These are phyloP conservation scores for Pteria penguin DNA, from an alignment of 2,888 invertebrate genomes.

Conservation along the genomic window DNA sequence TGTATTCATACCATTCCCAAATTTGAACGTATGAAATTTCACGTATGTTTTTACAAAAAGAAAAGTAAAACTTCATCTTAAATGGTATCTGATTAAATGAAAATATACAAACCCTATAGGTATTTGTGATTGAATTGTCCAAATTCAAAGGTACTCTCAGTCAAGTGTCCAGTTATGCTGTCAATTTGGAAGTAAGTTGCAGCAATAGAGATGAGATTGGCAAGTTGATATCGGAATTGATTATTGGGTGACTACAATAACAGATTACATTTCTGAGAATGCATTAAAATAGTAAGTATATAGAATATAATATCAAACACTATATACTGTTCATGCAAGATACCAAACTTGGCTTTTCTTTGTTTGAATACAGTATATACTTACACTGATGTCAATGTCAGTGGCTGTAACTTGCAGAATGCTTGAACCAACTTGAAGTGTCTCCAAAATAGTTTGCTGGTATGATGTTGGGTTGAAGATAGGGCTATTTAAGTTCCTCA, in stretches of 20 bases:
- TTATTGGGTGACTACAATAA: slow-evolving; percentile 71
- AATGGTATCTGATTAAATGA: too few species aligned
- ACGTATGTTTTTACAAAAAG: too few species aligned
- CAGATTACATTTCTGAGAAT: too few species aligned
- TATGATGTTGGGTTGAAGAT: slow-evolving; percentile 58
- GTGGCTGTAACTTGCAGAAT: slow-evolving; percentile 63
- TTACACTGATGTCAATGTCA: slow-evolving; percentile 68
- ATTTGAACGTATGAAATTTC: too few species aligned
- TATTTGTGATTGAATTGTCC: slow-evolving; percentile 44
- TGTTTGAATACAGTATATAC: too few species aligned
- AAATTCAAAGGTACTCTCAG: slow-evolving; percentile 61
- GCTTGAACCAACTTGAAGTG: slow-evolving; percentile 50
- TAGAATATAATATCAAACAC: too few species aligned
- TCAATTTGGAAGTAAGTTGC: slow-evolving; percentile 66
- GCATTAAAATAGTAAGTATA: too few species aligned
- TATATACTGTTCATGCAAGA: too few species aligned
- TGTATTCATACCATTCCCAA: too few species aligned
- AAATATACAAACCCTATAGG: slow-evolving; percentile 37
- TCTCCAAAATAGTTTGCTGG: slow-evolving; percentile 65
- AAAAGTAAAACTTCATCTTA: too few species aligned
- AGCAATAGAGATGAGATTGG: slow-evolving; percentile 51
- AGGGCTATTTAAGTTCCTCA: slow-evolving; percentile 60
- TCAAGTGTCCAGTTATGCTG: slow-evolving; percentile 57
- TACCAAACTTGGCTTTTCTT: too few species aligned
- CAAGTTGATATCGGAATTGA: slow-evolving; percentile 52